These are phyloP conservation scores for Apis laboriosa DNA, from an alignment of 1,140 invertebrate species.

Conservation along the genomic window DNA sequence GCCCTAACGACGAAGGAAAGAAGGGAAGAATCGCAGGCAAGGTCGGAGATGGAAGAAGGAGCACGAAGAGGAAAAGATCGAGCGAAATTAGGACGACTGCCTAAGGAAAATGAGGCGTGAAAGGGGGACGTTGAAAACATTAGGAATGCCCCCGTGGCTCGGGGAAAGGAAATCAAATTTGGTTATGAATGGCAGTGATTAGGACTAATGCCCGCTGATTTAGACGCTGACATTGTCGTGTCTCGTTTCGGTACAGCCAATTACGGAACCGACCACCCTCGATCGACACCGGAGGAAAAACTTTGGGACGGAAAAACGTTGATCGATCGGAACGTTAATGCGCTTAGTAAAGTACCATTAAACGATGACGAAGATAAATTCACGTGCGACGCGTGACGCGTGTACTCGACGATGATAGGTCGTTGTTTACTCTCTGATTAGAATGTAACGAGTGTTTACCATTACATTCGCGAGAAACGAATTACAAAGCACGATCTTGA, in stretches of 20 bases:
- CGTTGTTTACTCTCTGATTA: background rate
- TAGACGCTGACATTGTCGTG: slow-evolving; percentile 51
- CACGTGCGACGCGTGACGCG: background rate
- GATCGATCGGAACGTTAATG: background rate
- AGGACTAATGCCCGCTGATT: slow-evolving; percentile 63
- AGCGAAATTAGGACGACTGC: slow-evolving; percentile 5
- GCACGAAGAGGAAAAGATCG: background rate
- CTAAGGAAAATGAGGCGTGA: slow-evolving; percentile 44
- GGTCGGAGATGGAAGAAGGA: background rate
- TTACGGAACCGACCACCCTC: slow-evolving; percentile 36
- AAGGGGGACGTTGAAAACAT: slow-evolving; percentile 57
- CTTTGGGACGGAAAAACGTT: background rate
- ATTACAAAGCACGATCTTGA: background rate
- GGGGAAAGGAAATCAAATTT: slow-evolving; percentile 64
- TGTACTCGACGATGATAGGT: background rate
- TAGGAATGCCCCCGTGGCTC: slow-evolving; percentile 49
- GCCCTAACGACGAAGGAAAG: slow-evolving; percentile 16
- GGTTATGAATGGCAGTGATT: slow-evolving; percentile 69
- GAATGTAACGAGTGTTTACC: background rate
- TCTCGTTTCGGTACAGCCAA: slow-evolving; percentile 34
- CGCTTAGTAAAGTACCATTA: background rate
- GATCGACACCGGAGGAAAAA: background rate
- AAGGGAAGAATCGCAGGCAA: slow-evolving; percentile 8
- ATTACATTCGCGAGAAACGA: background rate
- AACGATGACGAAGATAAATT: background rate